Evolutionary conservation across 2,888 invertebrate species (phyloP).

Genomic region (Lasioglossum morio): DNA sequence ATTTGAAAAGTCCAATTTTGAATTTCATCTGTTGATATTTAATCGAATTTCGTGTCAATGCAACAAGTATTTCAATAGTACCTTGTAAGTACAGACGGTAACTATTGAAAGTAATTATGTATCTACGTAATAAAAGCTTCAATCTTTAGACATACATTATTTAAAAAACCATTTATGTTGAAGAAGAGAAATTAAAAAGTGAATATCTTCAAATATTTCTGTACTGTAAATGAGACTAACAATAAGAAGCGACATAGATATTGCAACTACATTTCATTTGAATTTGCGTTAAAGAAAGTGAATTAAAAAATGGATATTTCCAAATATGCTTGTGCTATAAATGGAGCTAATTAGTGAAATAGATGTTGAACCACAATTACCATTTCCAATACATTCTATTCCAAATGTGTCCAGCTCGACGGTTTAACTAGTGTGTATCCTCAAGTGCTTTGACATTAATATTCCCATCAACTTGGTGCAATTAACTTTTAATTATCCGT

Average conservation of each 20-base stretch:
- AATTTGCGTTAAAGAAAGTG: background rate
- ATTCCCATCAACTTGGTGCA: background rate
- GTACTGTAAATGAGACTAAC: background rate
- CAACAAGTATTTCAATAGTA: no score
- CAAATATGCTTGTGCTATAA: no score
- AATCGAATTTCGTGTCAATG: no score
- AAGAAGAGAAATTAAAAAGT: background rate
- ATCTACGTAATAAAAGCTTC: background rate
- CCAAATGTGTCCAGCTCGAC: background rate
- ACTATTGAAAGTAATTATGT: background rate
- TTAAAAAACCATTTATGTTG: background rate
- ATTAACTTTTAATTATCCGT: background rate
- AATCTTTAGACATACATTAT: background rate
- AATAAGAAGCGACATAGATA: no score
- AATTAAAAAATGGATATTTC: no score
- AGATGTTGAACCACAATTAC: no score
- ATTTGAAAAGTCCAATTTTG: no score
- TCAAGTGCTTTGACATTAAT: background rate
- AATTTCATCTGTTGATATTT: no score
- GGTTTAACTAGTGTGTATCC: background rate
- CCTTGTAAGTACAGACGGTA: background rate
- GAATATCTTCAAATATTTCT: background rate
- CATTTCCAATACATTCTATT: background rate
- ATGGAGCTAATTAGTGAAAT: no score
- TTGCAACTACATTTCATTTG: no score